Percentiles rank a stretch among this genome's conserved stretches.
These are phyloP conservation scores for Coregonus clupeaformis DNA, from an alignment of 2,113 vertebrate species.

Conservation along the genomic window DNA sequence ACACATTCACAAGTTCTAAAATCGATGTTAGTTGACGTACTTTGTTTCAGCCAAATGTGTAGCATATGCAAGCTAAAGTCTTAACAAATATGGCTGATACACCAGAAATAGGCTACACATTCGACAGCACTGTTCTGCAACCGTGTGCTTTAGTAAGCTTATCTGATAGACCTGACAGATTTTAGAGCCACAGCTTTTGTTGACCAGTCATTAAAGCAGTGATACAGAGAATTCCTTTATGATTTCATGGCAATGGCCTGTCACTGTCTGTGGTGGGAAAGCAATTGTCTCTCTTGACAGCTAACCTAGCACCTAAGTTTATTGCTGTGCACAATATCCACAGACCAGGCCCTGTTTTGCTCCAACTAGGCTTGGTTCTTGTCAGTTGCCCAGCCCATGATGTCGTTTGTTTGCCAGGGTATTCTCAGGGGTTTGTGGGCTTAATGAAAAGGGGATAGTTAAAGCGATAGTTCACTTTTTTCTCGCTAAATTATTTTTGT, in stretches of 20 bases:
- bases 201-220: not conserved
- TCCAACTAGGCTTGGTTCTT: not conserved
- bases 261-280: not conserved
- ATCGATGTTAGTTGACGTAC: too few relatives aligned
- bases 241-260: not conserved
- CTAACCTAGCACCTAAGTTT: not conserved
- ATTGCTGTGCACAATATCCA: not conserved
- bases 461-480: too few relatives aligned
- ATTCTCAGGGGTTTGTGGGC: too few relatives aligned
- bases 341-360: not conserved
- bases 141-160: not conserved
- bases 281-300: not conserved
- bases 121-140: not conserved
- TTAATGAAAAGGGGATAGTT: too few relatives aligned
- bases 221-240: not conserved
- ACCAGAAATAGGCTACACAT: not conserved
- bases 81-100: too few relatives aligned
- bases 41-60: not conserved
- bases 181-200: not conserved
- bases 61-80: not conserved
- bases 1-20: not conserved
- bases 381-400: too few relatives aligned
- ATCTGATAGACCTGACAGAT: not conserved
- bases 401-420: too few relatives aligned
- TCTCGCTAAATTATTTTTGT: too few relatives aligned